These are phyloP conservation scores for Diogma glabrata DNA, from an alignment of 2,888 invertebrate species.

Conservation along the genomic window DNA sequence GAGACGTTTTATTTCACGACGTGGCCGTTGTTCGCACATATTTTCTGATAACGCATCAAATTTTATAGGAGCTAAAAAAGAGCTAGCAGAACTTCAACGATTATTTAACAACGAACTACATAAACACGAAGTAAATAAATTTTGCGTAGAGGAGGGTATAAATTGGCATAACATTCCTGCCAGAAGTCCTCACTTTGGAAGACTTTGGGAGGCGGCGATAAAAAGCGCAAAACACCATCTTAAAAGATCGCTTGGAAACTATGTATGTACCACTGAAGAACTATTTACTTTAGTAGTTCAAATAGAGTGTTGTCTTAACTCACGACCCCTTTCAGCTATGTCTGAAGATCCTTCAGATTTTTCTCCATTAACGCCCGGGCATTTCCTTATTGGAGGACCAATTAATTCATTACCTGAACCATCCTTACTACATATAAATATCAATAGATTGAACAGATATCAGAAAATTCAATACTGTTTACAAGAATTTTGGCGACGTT, in stretches of 20 bases:
- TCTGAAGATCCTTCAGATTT: no score
- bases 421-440: neutral
- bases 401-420: neutral
- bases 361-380: neutral
- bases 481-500: neutral
- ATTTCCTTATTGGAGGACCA: neutral
- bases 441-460: neutral
- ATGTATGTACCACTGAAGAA: neutral
- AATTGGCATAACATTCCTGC: no score
- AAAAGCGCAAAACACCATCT: neutral
- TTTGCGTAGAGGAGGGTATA: no score
- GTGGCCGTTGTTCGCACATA: no score
- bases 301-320: no score
- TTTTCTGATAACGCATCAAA: neutral
- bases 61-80: neutral
- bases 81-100: neutral
- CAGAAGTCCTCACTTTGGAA: no score
- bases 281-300: no score
- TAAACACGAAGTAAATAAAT: neutral
- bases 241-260: neutral
- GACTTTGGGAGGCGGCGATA: no score
- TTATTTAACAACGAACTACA: neutral
- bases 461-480: neutral
- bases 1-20: neutral
- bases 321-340: no score